Evolutionary conservation across 2,113 vertebrate species (phyloP), one percentile per base, ranked within the genome.

Genomic region (Scytalopus superciliaris): DNA sequence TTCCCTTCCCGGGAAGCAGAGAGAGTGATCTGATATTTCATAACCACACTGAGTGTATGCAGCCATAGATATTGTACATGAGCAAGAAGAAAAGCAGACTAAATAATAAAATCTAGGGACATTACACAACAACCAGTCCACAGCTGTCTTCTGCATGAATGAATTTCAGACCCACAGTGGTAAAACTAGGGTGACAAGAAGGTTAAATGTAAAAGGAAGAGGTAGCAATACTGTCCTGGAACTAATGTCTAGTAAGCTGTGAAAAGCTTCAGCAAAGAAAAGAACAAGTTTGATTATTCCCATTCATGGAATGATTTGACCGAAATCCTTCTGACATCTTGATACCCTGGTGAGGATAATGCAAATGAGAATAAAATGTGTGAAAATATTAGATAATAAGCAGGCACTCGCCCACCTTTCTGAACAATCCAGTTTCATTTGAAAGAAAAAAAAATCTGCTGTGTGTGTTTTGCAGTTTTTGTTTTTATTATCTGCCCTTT

Each of bases 61-160:
- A 70, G 68, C n/a, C 7, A 15, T 59, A 84, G 83, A 75, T 47
- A 55, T 47, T 94, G 40, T 76, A 55, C 7, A 23, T 30, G 49
- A 84, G 75, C 63, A 87, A 97, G 91, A 93, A 55, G 79, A 84
- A 84, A 95, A 94, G 68, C 80, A 91, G 92, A 92, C 75, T 72
- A 94, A 96, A 85, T 86, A 67, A 56, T 67, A 90, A 91, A 95
- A 82, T 92, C 84, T 70, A 94, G 13, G 73, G 69, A 17, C 56
- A 70, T 64, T 95, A 68, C 57, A 89, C 50, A 87, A 68, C 63
- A 89, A 82, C 47, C 39, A 78, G 66, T 90, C 57, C 3, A 1
- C 63, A 45, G 7, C 14, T 84, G 57, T 12, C 49, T 97, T 78
- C 67, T 22, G 12, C 1, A 0, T 76, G 78, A 93, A 64, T 88